Percentiles rank a stretch among this genome's conserved stretches.
These are phyloP conservation scores for Coecobrya sp. DNA, from an alignment of 2,888 invertebrate genomes.

Conservation along the genomic window DNA sequence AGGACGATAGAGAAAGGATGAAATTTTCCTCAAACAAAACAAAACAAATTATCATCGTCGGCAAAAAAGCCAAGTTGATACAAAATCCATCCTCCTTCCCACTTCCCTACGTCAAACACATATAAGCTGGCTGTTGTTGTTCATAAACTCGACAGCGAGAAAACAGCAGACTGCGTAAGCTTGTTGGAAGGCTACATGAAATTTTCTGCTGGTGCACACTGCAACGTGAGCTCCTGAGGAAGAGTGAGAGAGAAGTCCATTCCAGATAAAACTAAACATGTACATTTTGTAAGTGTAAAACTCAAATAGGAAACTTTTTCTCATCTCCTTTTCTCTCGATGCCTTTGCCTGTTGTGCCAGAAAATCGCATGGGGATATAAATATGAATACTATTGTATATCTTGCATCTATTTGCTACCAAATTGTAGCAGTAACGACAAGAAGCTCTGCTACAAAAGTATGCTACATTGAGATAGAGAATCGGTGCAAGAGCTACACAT, in stretches of 20 bases:
- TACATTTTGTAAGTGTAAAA: background rate
- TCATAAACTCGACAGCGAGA: conserved; percentile 44
- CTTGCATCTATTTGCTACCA: conserved; percentile 5
- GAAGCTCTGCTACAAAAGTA: background rate
- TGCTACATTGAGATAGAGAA: background rate
- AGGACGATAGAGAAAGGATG: conserved; percentile 7
- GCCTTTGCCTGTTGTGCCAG: conserved; percentile 16
- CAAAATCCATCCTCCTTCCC: background rate
- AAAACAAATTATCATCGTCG: conserved; percentile 44
- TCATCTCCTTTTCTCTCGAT: conserved; percentile 42
- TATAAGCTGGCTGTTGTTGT: background rate
- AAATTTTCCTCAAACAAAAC: conserved; percentile 50
- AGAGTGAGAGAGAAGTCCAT: background rate
- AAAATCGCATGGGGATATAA: conserved; percentile 70
- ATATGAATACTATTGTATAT: conserved; percentile 18
- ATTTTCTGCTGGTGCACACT: conserved; percentile 58
- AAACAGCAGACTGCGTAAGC: conserved; percentile 37
- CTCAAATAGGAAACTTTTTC: conserved; percentile 47
- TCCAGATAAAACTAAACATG: conserved; percentile 9
- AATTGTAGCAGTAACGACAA: background rate
- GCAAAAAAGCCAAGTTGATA: conserved; percentile 47
- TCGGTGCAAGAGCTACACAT: background rate
- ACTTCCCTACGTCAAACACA: background rate
- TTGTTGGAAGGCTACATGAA: conserved; percentile 60
- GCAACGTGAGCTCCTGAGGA: background rate